A percentile compares a stretch with the other conserved stretches of the same genome.
phyloP scores from a whole-genome alignment of 2,113 vertebrate genomes.

The Dromaius novaehollandiae region DNA sequence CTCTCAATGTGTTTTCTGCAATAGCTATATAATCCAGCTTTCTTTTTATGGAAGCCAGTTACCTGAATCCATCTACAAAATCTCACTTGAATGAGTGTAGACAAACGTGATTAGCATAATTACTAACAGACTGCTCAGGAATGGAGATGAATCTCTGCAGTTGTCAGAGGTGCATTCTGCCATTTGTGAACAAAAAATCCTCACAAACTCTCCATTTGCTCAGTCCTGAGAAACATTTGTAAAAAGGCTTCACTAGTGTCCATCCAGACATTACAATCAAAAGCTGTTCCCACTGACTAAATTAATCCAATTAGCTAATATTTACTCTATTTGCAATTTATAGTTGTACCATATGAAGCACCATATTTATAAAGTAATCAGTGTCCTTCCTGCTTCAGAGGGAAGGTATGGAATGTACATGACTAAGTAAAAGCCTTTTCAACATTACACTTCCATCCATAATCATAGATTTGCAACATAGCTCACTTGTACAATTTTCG shows the following conservation, averaged over 20 bases:
- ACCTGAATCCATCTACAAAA: neutral
- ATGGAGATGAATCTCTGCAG: neutral
- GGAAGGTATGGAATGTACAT: neutral
- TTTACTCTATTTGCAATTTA: neutral
- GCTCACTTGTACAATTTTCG: neutral
- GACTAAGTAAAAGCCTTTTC: neutral
- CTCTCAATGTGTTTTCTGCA: neutral
- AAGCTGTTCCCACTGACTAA: neutral
- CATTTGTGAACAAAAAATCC: neutral
- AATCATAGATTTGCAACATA: neutral
- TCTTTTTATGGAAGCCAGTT: neutral
- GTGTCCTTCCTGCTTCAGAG: neutral
- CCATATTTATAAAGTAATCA: neutral
- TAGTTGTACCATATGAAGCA: accelerated
- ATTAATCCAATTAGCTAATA: neutral
- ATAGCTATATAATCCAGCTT: neutral
- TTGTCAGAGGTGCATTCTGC: neutral
- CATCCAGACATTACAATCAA: neutral
- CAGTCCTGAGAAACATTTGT: neutral
- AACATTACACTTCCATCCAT: neutral
- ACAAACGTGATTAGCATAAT: neutral
- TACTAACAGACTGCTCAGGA: neutral
- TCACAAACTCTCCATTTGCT: neutral
- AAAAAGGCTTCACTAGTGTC: neutral
- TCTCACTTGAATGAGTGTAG: neutral